These are phyloP conservation scores for Origma solitaria DNA, from an alignment of 2,113 vertebrate species.

Conservation along the genomic window DNA sequence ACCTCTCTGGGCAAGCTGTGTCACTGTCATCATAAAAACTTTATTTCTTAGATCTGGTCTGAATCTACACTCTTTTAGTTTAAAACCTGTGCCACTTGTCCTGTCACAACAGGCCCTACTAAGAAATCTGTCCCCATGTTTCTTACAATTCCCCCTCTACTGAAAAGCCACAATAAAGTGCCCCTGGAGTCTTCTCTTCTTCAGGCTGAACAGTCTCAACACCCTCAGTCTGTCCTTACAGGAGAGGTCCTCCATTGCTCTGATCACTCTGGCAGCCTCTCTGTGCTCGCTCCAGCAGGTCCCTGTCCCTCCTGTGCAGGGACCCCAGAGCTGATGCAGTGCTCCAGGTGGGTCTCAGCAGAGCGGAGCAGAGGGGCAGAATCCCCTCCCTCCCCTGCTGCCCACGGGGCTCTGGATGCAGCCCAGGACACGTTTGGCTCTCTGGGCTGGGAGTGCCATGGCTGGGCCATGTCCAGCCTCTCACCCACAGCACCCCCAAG, in stretches of 20 bases:
- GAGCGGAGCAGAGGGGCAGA: not conserved
- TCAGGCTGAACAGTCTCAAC: not conserved
- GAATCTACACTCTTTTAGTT: not conserved
- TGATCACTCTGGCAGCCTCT: not conserved
- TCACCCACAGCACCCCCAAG: not conserved
- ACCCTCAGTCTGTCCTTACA: not conserved
- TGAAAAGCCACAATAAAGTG: not conserved
- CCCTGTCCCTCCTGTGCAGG: not conserved
- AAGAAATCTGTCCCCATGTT: not conserved
- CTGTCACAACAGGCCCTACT: not conserved
- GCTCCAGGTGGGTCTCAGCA: not conserved
- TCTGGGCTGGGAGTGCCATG: too few species aligned
- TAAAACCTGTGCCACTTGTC: not conserved
- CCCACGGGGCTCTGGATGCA: too few species aligned
- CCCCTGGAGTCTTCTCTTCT: not conserved
- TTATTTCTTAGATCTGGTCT: not conserved
- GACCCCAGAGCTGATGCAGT: not conserved
- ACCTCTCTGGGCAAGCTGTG: not conserved
- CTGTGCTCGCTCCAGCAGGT: not conserved
- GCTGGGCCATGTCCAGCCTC: too few species aligned
- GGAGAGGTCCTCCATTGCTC: rapidly evolving
- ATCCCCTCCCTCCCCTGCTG: too few species aligned
- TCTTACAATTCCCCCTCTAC: not conserved
- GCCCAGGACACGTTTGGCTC: not conserved
- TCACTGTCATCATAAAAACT: not conserved